Conservation (phyloP, 2,888 invertebrate species). For the Conops quadrifasciatus region DNA sequence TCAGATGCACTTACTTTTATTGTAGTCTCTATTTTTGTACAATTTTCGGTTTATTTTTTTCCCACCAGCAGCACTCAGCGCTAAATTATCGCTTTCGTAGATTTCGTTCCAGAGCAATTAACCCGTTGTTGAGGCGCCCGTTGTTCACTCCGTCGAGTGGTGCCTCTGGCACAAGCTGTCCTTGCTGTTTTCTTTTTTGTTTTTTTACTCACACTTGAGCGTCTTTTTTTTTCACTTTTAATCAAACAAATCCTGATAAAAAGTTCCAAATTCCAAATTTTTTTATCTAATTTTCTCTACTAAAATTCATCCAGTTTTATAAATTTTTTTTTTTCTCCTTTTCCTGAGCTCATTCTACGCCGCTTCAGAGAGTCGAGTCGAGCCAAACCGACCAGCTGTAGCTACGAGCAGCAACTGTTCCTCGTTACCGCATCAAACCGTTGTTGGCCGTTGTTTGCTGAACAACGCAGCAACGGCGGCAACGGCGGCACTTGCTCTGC, state of each 20-base stretch:
- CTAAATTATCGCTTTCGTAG: background rate
- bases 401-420: constrained; percentile 48
- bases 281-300: background rate
- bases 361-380: background rate
- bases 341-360: constrained; percentile 7
- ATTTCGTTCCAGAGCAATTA: background rate
- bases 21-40: background rate
- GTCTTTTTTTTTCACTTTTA: too few species aligned
- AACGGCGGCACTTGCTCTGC: too few species aligned
- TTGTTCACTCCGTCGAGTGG: too few species aligned
- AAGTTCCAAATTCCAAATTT: background rate
- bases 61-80: background rate
- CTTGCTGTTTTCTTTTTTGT: too few species aligned
- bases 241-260: too few species aligned
- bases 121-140: too few species aligned
- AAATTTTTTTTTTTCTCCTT: constrained; percentile 38
- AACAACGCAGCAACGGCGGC: constrained; percentile 8
- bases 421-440: constrained; percentile 31
- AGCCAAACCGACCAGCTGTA: constrained; percentile 52
- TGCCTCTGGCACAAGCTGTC: too few species aligned
- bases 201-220: too few species aligned
- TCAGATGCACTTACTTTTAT: background rate
- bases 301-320: background rate
- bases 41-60: background rate
- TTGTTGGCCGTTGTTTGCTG: too few species aligned